phyloP scores from a whole-genome alignment of 2,888 invertebrate species.

The Chrysodeixis includens region DNA sequence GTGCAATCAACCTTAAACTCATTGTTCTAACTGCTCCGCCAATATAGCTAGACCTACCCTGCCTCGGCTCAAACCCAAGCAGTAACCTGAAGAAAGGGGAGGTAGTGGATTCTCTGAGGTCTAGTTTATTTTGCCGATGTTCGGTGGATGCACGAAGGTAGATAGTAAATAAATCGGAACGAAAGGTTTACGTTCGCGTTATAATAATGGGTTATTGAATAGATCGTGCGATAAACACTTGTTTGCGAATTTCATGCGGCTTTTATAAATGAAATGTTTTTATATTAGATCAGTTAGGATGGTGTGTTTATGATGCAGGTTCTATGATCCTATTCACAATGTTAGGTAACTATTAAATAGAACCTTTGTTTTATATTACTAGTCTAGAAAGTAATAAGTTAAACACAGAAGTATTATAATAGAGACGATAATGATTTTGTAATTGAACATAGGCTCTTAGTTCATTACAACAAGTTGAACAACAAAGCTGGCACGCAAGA shows the following conservation, averaged over 20 bases:
- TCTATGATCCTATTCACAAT: background rate
- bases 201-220: slow-evolving; percentile 70
- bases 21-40: slow-evolving; percentile 76
- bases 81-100: slow-evolving; percentile 23
- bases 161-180: slow-evolving; percentile 74
- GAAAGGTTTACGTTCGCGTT: slow-evolving; percentile 69
- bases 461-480: slow-evolving; percentile 19
- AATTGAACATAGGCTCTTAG: slow-evolving; percentile 18
- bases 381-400: background rate
- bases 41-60: slow-evolving; percentile 58
- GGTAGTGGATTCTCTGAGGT: slow-evolving; percentile 49
- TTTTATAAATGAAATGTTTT: slow-evolving; percentile 23
- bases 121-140: slow-evolving; percentile 51
- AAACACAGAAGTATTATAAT: background rate
- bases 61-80: slow-evolving; percentile 42
- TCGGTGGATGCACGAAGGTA: slow-evolving; percentile 76
- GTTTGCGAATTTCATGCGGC: slow-evolving; percentile 38
- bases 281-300: slow-evolving; percentile 12
- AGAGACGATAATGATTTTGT: background rate
- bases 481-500: slow-evolving; percentile 8
- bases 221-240: slow-evolving; percentile 57
- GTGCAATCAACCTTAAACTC: slow-evolving; percentile 85
- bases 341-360: background rate
- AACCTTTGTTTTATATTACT: background rate
- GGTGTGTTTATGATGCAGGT: background rate